Percentiles rank a stretch among this genome's conserved stretches.
These are phyloP conservation scores for Ceratina calcarata DNA, from an alignment of 1,140 invertebrate genomes.

Conservation along the genomic window DNA sequence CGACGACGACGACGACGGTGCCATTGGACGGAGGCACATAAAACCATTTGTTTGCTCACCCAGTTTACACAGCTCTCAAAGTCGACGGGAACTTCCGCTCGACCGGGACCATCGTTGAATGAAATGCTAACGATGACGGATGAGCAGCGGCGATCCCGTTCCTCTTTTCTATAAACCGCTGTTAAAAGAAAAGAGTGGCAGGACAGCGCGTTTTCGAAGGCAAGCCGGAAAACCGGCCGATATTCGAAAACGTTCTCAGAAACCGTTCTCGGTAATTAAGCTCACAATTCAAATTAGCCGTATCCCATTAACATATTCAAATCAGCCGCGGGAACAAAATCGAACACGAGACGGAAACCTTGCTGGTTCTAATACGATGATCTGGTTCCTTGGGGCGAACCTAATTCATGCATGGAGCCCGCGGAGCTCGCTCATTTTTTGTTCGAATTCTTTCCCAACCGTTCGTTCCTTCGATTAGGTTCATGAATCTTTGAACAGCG, in stretches of 20 bases:
- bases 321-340: neutral
- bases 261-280: slow-evolving; percentile 6
- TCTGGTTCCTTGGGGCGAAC: neutral
- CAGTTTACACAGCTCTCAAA: slow-evolving; percentile 71
- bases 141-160: slow-evolving; percentile 59
- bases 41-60: slow-evolving; percentile 72
- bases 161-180: slow-evolving; percentile 18
- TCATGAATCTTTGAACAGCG: slow-evolving; percentile 30
- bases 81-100: slow-evolving; percentile 62
- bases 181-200: neutral
- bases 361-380: slow-evolving; percentile 1
- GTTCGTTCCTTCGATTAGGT: slow-evolving; percentile 17
- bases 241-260: slow-evolving; percentile 5
- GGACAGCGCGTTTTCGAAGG: neutral
- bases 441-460: neutral
- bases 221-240: neutral
- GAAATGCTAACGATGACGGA: slow-evolving; percentile 77
- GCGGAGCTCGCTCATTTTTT: neutral
- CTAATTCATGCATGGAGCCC: neutral
- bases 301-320: slow-evolving; percentile 18
- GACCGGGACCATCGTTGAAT: slow-evolving; percentile 68
- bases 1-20: slow-evolving; percentile 26
- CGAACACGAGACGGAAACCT: neutral
- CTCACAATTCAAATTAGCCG: no score
- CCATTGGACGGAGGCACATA: slow-evolving; percentile 47